Conservation (phyloP, 1,140 invertebrate genomes). For the Panagrolaimus sp. region DNA sequence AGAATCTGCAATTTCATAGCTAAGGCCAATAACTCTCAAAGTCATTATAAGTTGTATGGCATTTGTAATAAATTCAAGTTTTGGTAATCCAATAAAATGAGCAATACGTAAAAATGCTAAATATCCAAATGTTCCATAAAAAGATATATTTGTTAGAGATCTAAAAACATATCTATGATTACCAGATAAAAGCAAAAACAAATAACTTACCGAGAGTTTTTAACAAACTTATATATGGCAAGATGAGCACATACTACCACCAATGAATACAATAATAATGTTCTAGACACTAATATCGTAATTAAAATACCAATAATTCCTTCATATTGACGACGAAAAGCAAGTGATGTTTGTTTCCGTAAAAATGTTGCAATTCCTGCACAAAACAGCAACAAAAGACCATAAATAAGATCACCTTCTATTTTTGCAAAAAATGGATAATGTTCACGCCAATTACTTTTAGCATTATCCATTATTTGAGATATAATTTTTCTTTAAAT, state of each 20-base stretch:
- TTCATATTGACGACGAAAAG: constrained; percentile 22
- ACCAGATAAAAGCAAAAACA: constrained; percentile 12
- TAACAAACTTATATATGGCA: constrained; percentile 17
- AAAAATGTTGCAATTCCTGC: constrained; percentile 16
- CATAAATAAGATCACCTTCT: constrained; percentile 31
- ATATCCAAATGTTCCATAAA: constrained; percentile 77
- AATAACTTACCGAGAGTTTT: constrained; percentile 24
- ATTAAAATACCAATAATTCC: constrained; percentile 32
- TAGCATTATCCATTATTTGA: no score
- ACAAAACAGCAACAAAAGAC: constrained; percentile 21
- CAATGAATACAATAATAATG: constrained; percentile 26
- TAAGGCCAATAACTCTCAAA: constrained; percentile 64
- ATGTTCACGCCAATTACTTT: not conserved
- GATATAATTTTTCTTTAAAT: no score
- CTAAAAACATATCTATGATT: constrained; percentile 63
- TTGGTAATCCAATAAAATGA: constrained; percentile 70
- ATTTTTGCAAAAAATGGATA: constrained; percentile 7
- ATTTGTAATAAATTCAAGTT: constrained; percentile 74
- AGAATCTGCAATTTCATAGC: constrained; percentile 49
- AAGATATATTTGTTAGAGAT: constrained; percentile 70
- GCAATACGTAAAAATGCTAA: constrained; percentile 75
- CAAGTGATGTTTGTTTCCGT: not conserved
- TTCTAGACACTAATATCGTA: constrained; percentile 19
- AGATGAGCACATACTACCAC: constrained; percentile 37
- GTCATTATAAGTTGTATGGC: constrained; percentile 85